A percentile compares a stretch with the other conserved stretches of the same genome.
Evolutionary conservation across 2,888 invertebrate species (phyloP).

Genomic region (Holacanthella duospinosa): DNA sequence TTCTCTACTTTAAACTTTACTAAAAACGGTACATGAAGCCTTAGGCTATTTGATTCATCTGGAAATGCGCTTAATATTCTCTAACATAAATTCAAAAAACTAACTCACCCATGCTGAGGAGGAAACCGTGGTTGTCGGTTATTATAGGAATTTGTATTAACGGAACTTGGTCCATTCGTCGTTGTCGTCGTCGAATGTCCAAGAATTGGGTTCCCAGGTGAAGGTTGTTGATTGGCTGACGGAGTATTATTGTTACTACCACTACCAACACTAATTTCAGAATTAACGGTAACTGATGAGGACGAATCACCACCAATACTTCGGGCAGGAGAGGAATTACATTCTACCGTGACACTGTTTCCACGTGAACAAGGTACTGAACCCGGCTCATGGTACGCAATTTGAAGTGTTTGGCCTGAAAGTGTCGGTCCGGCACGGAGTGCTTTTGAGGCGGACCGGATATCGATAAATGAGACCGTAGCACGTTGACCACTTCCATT

Average conservation of each 20-base stretch:
- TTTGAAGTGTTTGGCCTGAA: slow-evolving; percentile 29
- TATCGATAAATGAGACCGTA: slow-evolving; percentile 91
- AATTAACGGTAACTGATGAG: slow-evolving; percentile 4
- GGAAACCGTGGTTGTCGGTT: slow-evolving; percentile 36
- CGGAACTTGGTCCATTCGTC: slow-evolving; percentile 10
- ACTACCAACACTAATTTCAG: background rate
- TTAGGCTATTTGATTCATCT: too few species aligned
- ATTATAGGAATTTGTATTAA: background rate
- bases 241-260: background rate
- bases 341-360: slow-evolving; percentile 44
- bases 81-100: background rate
- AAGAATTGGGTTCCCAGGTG: slow-evolving; percentile 21
- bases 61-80: background rate
- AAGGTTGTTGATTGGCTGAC: slow-evolving; percentile 11
- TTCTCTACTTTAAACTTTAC: too few species aligned
- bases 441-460: slow-evolving; percentile 89
- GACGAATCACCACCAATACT: slow-evolving; percentile 8
- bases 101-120: slow-evolving; percentile 36
- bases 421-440: slow-evolving; percentile 68
- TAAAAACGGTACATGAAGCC: too few species aligned
- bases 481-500: slow-evolving; percentile 55
- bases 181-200: background rate
- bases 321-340: slow-evolving; percentile 45
- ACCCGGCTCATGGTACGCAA: slow-evolving; percentile 36
- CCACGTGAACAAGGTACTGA: slow-evolving; percentile 32